Percentiles rank a stretch among this genome's conserved stretches.
These are phyloP conservation scores for Euzophera pinguis DNA, from an alignment of 2,888 invertebrate species.

Conservation along the genomic window DNA sequence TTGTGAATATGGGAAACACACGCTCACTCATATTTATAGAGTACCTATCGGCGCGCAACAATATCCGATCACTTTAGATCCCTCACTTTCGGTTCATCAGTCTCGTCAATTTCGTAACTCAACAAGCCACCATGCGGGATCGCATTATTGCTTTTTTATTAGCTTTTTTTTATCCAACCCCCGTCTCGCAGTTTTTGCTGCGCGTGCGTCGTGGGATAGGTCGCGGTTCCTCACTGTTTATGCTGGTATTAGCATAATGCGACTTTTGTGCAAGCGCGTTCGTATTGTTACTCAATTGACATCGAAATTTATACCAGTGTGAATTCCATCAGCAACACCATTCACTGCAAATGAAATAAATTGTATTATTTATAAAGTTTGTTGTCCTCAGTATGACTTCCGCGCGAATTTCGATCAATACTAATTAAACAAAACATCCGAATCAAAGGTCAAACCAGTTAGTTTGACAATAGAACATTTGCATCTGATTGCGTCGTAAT, in stretches of 20 bases:
- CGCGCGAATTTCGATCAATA: slow-evolving; percentile 49
- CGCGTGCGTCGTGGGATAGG: slow-evolving; percentile 73
- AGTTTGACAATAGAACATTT: slow-evolving; percentile 67
- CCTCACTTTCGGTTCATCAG: slow-evolving; percentile 66
- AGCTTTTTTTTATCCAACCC: slow-evolving; percentile 62
- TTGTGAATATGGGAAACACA: too few species aligned
- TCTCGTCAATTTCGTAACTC: slow-evolving; percentile 68
- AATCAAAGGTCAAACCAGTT: slow-evolving; percentile 64
- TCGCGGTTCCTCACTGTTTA: slow-evolving; percentile 58
- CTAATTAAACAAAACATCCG: slow-evolving; percentile 43
- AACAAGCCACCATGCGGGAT: slow-evolving; percentile 78
- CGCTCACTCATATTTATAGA: background rate
- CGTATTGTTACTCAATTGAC: slow-evolving; percentile 56
- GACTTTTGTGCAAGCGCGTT: slow-evolving; percentile 47
- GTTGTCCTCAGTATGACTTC: slow-evolving; percentile 35
- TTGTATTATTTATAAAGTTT: slow-evolving; percentile 28
- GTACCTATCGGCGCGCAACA: background rate
- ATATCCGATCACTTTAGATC: slow-evolving; percentile 27
- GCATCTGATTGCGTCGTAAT: slow-evolving; percentile 66
- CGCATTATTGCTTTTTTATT: slow-evolving; percentile 79
- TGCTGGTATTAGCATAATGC: slow-evolving; percentile 79
- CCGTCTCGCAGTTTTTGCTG: slow-evolving; percentile 68
- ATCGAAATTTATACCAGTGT: slow-evolving; percentile 37
- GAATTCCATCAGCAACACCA: slow-evolving; percentile 17
- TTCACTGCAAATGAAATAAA: background rate